Evolutionary conservation across 2,888 invertebrate genomes (phyloP).

Genomic region (Meteorus colon): DNA sequence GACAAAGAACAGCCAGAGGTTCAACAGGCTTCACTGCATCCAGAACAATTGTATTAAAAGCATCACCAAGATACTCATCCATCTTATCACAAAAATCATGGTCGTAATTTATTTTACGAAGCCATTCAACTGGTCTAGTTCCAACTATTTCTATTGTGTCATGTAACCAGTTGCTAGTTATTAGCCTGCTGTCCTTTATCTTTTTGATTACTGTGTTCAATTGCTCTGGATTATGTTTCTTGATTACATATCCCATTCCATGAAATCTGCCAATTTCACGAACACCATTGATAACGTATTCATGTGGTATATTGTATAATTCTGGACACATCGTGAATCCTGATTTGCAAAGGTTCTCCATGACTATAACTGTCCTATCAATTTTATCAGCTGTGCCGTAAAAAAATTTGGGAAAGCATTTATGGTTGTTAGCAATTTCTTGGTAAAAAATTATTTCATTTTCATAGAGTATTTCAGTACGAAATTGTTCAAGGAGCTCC

Average conservation of each 20-base stretch:
- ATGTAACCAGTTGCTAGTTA: background rate
- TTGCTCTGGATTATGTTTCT: constrained; percentile 49
- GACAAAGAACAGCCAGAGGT: constrained; percentile 64
- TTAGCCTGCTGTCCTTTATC: constrained; percentile 53
- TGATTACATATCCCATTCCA: constrained; percentile 60
- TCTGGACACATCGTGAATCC: constrained; percentile 55
- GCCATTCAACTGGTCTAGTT: constrained; percentile 51
- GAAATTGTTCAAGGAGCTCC: background rate
- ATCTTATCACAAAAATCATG: constrained; percentile 57
- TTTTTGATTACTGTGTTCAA: constrained; percentile 54
- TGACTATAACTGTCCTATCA: constrained; percentile 52
- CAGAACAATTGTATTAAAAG: constrained; percentile 49
- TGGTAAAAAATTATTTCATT: constrained; percentile 67
- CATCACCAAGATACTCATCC: constrained; percentile 50
- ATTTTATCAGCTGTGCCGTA: constrained; percentile 44
- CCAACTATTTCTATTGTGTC: constrained; percentile 25
- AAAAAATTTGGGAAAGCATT: constrained; percentile 48
- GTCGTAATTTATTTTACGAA: constrained; percentile 55
- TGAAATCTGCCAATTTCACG: constrained; percentile 64
- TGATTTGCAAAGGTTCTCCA: constrained; percentile 56
- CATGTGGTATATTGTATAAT: constrained; percentile 50
- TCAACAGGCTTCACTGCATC: constrained; percentile 54
- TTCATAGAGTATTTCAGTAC: constrained; percentile 54
- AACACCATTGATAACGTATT: constrained; percentile 59
- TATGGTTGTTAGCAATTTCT: constrained; percentile 43